Conservation (phyloP, 2,888 invertebrate species). For the Melanostoma scalare region DNA sequence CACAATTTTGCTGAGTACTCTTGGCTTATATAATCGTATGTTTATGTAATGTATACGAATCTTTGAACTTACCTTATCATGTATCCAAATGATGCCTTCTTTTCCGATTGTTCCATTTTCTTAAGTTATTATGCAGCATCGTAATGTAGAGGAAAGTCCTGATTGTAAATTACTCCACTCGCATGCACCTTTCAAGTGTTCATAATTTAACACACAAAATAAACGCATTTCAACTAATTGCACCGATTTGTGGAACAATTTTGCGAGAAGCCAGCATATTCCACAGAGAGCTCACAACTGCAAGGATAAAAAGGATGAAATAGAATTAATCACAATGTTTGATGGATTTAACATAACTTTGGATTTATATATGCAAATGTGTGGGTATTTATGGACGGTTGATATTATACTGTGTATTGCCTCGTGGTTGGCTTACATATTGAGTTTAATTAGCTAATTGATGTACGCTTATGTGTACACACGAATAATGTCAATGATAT, state of each 20-base stretch:
- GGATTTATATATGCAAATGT: slow-evolving; percentile 5
- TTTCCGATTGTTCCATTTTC: slow-evolving; percentile 69
- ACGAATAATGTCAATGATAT: slow-evolving; percentile 23
- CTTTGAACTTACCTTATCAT: slow-evolving; percentile 64
- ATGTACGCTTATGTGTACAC: neutral
- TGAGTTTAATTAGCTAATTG: slow-evolving; percentile 15
- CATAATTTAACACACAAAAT: slow-evolving; percentile 18
- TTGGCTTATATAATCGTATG: neutral
- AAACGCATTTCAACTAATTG: slow-evolving; percentile 60
- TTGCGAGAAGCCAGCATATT: slow-evolving; percentile 41
- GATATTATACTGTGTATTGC: neutral
- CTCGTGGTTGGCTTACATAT: neutral
- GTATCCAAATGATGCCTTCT: slow-evolving; percentile 64
- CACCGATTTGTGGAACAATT: slow-evolving; percentile 45
- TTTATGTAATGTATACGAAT: neutral
- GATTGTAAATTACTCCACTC: slow-evolving; percentile 56
- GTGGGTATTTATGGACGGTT: neutral
- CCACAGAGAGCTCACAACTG: slow-evolving; percentile 21
- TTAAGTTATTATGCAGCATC: slow-evolving; percentile 64
- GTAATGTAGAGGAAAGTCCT: slow-evolving; percentile 53
- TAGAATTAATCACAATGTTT: slow-evolving; percentile 20
- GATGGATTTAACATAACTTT: slow-evolving; percentile 3
- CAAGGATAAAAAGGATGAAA: slow-evolving; percentile 32
- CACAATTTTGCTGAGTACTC: neutral
- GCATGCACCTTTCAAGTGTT: slow-evolving; percentile 42